A percentile compares a stretch with the other conserved stretches of the same genome.
These are phyloP conservation scores for Syrmaticus mikado DNA, from an alignment of 2,113 vertebrate species.

Conservation along the genomic window DNA sequence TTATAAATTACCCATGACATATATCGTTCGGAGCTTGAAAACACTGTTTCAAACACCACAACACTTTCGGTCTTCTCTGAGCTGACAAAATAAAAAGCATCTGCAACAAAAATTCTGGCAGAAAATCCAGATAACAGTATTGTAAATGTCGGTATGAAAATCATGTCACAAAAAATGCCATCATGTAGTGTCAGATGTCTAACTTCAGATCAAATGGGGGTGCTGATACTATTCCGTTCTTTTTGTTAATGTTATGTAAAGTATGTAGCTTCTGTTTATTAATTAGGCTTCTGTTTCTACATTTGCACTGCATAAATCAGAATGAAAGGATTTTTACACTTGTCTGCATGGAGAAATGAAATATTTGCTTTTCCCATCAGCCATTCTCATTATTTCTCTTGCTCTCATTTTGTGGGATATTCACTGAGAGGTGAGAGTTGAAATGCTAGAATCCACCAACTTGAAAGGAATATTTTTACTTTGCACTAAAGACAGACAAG, in stretches of 20 bases:
- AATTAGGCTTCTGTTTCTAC: not conserved
- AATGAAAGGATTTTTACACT: not conserved
- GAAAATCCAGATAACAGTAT: not conserved
- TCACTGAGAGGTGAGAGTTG: not conserved
- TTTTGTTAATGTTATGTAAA: not conserved
- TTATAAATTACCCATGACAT: not conserved
- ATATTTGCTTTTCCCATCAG: not conserved
- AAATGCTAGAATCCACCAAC: not conserved
- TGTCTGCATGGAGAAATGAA: not conserved
- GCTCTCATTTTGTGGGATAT: not conserved
- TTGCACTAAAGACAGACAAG: not conserved
- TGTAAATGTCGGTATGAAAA: not conserved
- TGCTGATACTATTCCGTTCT: not conserved
- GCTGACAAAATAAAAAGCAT: not conserved
- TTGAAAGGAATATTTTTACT: not conserved
- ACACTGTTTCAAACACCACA: not conserved
- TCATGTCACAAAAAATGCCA: not conserved
- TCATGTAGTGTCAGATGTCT: not conserved
- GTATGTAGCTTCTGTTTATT: not conserved
- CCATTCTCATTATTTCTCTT: not conserved
- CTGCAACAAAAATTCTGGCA: not conserved
- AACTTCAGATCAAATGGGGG: not conserved
- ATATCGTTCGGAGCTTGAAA: not conserved
- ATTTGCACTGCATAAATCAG: not conserved
- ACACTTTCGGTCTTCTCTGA: not conserved